A percentile compares a stretch with the other conserved stretches of the same genome.
These are phyloP conservation scores for Chaenocephalus aceratus DNA, from an alignment of 2,113 vertebrate genomes.

Conservation along the genomic window DNA sequence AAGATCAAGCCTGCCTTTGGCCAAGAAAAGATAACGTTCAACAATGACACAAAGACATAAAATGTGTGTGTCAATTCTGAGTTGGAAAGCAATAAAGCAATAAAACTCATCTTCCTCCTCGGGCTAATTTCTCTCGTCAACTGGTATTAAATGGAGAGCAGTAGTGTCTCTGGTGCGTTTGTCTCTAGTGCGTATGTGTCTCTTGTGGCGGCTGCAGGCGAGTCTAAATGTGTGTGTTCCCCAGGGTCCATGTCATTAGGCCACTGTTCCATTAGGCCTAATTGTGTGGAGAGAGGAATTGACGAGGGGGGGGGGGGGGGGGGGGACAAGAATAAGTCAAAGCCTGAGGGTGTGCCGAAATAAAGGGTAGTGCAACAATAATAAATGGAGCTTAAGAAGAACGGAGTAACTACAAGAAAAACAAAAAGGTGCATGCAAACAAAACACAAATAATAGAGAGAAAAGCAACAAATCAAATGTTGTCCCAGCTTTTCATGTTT, in stretches of 20 bases:
- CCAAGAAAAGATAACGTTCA: background rate
- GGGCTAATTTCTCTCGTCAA: conserved; percentile 29
- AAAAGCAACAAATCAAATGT: conserved; percentile 5
- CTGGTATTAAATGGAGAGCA: conserved; percentile 61
- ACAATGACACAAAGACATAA: background rate
- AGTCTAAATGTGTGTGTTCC: conserved; percentile 80
- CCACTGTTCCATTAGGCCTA: conserved; percentile 77
- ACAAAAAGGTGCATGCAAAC: background rate
- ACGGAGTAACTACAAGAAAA: background rate
- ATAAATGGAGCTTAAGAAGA: background rate
- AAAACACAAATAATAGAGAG: conserved; percentile 4
- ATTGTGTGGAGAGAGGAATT: conserved; percentile 63
- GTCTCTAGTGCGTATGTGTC: conserved; percentile 51
- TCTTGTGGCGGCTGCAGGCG: conserved; percentile 57
- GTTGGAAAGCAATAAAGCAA: background rate
- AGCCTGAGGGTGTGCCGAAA: conserved; percentile 30
- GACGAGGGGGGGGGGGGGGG: conserved; percentile 52
- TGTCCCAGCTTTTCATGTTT: background rate
- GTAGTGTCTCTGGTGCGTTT: conserved; percentile 27
- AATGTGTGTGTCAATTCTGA: background rate
- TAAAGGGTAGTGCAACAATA: conserved; percentile 8
- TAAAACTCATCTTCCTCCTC: background rate
- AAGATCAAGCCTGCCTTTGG: background rate
- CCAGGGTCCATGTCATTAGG: conserved; percentile 75
- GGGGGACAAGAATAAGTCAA: conserved; percentile 38